These are phyloP conservation scores for Saccostrea cuccullata DNA, from an alignment of 1,140 invertebrate genomes.

Conservation along the genomic window DNA sequence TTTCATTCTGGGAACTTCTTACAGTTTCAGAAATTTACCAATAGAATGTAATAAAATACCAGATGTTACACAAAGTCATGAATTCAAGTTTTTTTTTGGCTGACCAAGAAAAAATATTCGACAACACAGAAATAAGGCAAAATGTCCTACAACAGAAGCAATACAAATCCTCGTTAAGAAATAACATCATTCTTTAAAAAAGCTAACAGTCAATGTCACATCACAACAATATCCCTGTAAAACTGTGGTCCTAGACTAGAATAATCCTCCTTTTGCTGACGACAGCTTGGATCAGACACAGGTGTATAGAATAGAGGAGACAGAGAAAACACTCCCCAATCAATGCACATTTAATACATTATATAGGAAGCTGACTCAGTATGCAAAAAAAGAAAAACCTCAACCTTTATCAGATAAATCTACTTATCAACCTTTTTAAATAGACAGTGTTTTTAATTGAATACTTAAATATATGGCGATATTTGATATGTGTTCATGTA, in stretches of 20 bases:
- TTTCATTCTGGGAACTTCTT: too few relatives aligned
- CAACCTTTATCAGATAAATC: background rate
- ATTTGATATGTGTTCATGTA: constrained; percentile 8
- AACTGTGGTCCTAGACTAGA: background rate
- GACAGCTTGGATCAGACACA: background rate
- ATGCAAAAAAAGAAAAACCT: background rate
- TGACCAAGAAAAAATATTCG: background rate
- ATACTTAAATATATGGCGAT: background rate
- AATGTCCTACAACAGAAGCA: background rate
- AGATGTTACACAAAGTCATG: background rate
- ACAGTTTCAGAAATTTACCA: too few relatives aligned
- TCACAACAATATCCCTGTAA: constrained; percentile 1
- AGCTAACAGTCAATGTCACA: background rate
- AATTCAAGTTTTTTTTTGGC: background rate
- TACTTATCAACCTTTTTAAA: constrained; percentile 11
- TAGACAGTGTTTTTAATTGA: constrained; percentile 17
- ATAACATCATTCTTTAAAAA: background rate
- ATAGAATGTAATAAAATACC: background rate
- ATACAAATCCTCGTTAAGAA: background rate
- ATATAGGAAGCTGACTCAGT: constrained; percentile 2
- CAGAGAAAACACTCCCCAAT: background rate
- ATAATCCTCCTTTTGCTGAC: background rate
- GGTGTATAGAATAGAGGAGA: background rate
- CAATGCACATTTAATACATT: background rate
- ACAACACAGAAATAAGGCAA: background rate